These are phyloP conservation scores for Lagria hirta DNA, from an alignment of 2,888 invertebrate genomes.

Conservation along the genomic window DNA sequence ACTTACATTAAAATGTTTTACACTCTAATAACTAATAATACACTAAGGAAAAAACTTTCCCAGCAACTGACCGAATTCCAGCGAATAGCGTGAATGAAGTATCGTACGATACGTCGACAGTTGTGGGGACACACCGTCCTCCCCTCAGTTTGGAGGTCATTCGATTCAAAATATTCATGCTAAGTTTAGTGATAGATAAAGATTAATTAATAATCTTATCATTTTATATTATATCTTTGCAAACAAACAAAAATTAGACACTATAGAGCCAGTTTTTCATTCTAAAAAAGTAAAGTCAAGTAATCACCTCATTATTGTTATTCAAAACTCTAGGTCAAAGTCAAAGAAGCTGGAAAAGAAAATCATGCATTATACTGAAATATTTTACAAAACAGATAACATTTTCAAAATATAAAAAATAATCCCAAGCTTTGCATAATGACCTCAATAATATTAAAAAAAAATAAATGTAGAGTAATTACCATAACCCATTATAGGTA, in stretches of 20 bases:
- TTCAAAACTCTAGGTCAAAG: not conserved
- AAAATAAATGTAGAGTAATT: too few relatives aligned
- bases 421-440: too few relatives aligned
- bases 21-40: too few relatives aligned
- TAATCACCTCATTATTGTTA: not conserved
- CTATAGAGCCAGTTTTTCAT: not conserved
- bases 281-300: not conserved
- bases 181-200: not conserved
- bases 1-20: too few relatives aligned
- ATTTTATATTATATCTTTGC: not conserved
- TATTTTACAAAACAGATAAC: too few relatives aligned
- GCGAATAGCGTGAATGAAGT: constrained; percentile 25
- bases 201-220: not conserved
- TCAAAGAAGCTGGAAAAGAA: too few relatives aligned
- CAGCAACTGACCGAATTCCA: constrained; percentile 17
- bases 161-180: too few relatives aligned
- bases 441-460: too few relatives aligned
- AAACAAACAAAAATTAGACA: not conserved
- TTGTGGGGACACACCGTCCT: constrained; percentile 12
- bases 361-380: too few relatives aligned
- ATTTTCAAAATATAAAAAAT: too few relatives aligned
- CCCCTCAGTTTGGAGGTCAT: constrained; percentile 4
- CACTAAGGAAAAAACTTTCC: too few relatives aligned
- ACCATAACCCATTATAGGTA: too few relatives aligned
- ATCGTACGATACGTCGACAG: constrained; percentile 14